These are phyloP conservation scores for Dinoponera quadriceps DNA, from an alignment of 1,140 invertebrate genomes.

Conservation along the genomic window DNA sequence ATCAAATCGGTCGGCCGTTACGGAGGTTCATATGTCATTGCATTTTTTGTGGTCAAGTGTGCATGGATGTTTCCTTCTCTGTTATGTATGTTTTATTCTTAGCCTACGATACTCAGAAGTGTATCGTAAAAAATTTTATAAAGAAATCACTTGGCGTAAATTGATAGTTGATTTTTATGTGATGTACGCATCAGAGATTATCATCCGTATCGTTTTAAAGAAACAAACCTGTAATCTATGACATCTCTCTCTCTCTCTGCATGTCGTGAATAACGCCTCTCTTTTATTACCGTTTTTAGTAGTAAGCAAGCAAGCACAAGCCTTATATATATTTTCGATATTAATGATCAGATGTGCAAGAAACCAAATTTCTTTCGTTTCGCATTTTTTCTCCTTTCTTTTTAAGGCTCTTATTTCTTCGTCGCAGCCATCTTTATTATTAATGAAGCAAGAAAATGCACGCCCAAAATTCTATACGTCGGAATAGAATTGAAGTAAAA, in stretches of 20 bases:
- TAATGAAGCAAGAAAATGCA: too few relatives aligned
- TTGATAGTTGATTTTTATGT: neutral
- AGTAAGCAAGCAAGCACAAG: too few relatives aligned
- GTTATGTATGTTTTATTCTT: neutral
- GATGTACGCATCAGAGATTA: neutral
- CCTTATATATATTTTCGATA: too few relatives aligned
- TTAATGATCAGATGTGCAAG: too few relatives aligned
- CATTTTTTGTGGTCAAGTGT: slow-evolving; percentile 19
- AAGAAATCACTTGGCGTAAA: neutral
- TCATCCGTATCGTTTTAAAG: neutral
- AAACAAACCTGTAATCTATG: neutral
- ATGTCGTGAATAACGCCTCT: neutral
- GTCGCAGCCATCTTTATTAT: too few relatives aligned
- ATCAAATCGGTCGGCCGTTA: slow-evolving; percentile 91
- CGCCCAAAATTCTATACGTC: too few relatives aligned
- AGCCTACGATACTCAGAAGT: neutral
- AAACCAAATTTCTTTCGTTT: too few relatives aligned
- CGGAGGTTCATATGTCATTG: slow-evolving; percentile 80
- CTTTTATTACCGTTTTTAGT: neutral
- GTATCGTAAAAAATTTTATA: neutral
- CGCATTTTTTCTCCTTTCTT: too few relatives aligned
- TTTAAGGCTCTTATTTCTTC: too few relatives aligned
- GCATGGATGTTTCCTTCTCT: slow-evolving; percentile 5
- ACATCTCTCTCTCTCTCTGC: neutral
- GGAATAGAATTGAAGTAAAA: too few relatives aligned